Conservation (phyloP, 2,113 vertebrate species). For the Callaeas wilsoni region DNA sequence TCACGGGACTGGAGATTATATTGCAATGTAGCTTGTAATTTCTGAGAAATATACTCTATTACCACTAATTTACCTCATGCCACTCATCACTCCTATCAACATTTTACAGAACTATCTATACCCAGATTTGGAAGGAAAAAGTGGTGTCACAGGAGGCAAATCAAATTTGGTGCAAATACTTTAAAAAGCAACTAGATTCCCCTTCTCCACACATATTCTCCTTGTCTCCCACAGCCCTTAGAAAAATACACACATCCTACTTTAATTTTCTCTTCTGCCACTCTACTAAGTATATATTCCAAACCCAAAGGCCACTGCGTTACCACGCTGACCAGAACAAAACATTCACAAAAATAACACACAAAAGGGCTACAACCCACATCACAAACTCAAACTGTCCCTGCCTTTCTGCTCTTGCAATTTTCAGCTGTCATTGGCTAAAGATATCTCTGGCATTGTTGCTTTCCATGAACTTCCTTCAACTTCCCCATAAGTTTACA, state of each 20-base stretch:
- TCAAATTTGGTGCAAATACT: background rate
- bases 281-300: constrained; percentile 1
- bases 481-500: background rate
- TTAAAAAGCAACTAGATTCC: background rate
- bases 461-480: constrained; percentile 37
- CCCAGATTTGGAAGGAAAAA: background rate
- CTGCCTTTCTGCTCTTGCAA: constrained; percentile 4
- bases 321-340: constrained; percentile 40
- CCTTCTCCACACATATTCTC: background rate
- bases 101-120: background rate
- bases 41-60: background rate
- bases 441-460: constrained; percentile 28
- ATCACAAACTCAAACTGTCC: constrained; percentile 29
- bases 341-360: constrained; percentile 32
- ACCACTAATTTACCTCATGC: background rate
- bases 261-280: background rate
- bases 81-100: background rate
- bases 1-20: background rate
- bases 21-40: background rate
- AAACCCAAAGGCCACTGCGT: constrained; percentile 1
- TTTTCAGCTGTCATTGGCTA: constrained; percentile 19
- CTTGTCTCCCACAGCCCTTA: background rate
- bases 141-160: background rate
- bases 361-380: constrained; percentile 24
- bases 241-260: background rate